phyloP scores from a whole-genome alignment of 1,140 invertebrate species.

The Campoletis sonorensis region DNA sequence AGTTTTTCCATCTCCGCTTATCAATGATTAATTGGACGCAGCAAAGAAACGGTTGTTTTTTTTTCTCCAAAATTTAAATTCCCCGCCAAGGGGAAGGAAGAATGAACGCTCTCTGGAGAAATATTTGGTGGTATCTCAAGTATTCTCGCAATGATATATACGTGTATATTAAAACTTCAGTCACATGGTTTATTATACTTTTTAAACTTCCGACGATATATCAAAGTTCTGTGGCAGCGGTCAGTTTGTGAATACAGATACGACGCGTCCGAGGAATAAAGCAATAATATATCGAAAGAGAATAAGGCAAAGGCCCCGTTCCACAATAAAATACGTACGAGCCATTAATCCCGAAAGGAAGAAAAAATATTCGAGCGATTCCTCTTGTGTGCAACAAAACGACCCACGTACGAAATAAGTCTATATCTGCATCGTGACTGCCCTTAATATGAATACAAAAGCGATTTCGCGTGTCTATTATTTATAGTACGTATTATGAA shows the following conservation, averaged over 20 bases:
- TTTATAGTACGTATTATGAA: slow-evolving; percentile 66
- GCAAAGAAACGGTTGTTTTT: slow-evolving; percentile 57
- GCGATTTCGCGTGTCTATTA: slow-evolving; percentile 72
- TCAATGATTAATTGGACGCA: background rate
- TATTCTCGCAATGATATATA: slow-evolving; percentile 43
- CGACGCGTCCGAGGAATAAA: slow-evolving; percentile 52
- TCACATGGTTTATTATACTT: slow-evolving; percentile 64
- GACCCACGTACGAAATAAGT: slow-evolving; percentile 60
- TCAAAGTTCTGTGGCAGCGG: slow-evolving; percentile 69
- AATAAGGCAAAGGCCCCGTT: slow-evolving; percentile 45
- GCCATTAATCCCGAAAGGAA: slow-evolving; percentile 77
- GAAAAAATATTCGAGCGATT: slow-evolving; percentile 71
- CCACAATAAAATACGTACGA: slow-evolving; percentile 76
- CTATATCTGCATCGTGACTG: slow-evolving; percentile 47
- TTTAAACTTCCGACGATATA: slow-evolving; percentile 75
- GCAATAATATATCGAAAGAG: slow-evolving; percentile 37
- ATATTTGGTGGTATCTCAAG: slow-evolving; percentile 30
- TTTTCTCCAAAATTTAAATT: slow-evolving; percentile 67
- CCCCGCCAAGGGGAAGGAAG: slow-evolving; percentile 54
- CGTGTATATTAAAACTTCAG: slow-evolving; percentile 22
- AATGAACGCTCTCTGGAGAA: slow-evolving; percentile 28
- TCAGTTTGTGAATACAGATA: slow-evolving; percentile 70
- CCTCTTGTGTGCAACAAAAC: slow-evolving; percentile 62
- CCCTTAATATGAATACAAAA: slow-evolving; percentile 76
- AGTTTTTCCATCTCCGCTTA: background rate